phyloP scores from a whole-genome alignment of 2,797 vertebrate genomes.

The Synanceia verrucosa region DNA sequence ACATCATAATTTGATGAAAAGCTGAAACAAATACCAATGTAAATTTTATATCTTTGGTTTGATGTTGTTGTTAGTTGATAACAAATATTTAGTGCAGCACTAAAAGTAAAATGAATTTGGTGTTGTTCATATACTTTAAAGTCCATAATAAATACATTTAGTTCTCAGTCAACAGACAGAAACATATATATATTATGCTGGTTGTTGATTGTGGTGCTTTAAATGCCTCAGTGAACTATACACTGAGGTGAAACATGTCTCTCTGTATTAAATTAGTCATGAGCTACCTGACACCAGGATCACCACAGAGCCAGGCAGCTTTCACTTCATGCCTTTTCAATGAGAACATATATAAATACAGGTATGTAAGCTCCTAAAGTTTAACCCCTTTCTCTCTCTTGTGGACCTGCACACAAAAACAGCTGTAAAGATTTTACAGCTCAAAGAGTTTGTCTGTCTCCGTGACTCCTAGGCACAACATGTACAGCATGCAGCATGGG shows the following conservation, averaged over 20 bases:
- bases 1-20: neutral
- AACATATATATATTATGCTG: no score
- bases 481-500: neutral
- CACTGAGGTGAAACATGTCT: slow-evolving; percentile 2
- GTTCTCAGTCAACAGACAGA: neutral
- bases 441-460: slow-evolving; percentile 41
- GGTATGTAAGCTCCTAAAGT: slow-evolving; percentile 9
- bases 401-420: neutral
- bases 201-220: neutral
- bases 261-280: slow-evolving; percentile 51
- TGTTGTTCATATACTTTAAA: neutral
- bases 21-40: neutral
- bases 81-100: neutral
- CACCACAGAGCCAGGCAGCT: neutral
- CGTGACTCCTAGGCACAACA: slow-evolving; percentile 32
- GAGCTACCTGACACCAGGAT: slow-evolving; percentile 43
- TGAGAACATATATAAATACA: neutral
- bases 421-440: slow-evolving; percentile 49
- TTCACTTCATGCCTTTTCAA: no score
- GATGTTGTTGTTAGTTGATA: no score
- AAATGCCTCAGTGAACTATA: neutral
- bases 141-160: neutral
- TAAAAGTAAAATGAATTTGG: neutral
- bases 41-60: neutral
- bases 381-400: neutral